Conservation (phyloP, 2,113 vertebrate species). For the Xyliphius kryptos region DNA sequence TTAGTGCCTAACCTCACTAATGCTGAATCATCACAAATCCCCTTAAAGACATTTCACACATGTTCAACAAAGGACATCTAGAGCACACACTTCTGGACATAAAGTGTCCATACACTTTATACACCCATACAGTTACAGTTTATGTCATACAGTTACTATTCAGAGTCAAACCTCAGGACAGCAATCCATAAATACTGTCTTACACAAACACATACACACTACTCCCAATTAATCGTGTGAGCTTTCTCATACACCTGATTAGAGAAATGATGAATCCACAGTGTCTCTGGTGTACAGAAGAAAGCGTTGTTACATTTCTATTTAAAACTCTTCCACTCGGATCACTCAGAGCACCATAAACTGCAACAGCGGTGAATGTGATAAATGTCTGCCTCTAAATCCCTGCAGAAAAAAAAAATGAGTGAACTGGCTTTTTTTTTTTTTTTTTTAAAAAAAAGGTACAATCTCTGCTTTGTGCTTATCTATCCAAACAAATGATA, state of each 20-base stretch:
- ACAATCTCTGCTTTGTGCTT: slow-evolving; percentile 11
- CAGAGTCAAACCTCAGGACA: too few species aligned
- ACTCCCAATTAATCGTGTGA: slow-evolving; percentile 67
- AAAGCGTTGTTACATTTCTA: slow-evolving; percentile 29
- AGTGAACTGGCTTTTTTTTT: too few species aligned
- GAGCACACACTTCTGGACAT: too few species aligned
- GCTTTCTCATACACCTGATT: slow-evolving; percentile 62
- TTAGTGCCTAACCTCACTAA: too few species aligned
- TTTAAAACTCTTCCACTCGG: slow-evolving; percentile 28
- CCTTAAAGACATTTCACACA: too few species aligned
- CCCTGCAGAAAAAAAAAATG: not conserved
- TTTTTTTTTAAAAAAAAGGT: not conserved
- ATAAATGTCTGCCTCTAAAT: slow-evolving; percentile 22
- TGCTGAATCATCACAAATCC: too few species aligned
- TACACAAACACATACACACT: slow-evolving; percentile 50
- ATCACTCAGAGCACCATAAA: slow-evolving; percentile 12
- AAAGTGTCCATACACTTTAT: too few species aligned
- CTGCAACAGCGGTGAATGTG: slow-evolving; percentile 15
- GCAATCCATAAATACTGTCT: slow-evolving; percentile 58
- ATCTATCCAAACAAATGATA: slow-evolving; percentile 9
- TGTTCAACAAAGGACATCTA: too few species aligned
- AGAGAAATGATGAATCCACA: slow-evolving; percentile 60
- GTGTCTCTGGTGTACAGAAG: slow-evolving; percentile 5
- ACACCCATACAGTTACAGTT: too few species aligned
- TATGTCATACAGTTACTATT: too few species aligned